Base-by-base conservation (phyloP, 2,113 vertebrate species). In the Struthidea cinerea region DNA sequence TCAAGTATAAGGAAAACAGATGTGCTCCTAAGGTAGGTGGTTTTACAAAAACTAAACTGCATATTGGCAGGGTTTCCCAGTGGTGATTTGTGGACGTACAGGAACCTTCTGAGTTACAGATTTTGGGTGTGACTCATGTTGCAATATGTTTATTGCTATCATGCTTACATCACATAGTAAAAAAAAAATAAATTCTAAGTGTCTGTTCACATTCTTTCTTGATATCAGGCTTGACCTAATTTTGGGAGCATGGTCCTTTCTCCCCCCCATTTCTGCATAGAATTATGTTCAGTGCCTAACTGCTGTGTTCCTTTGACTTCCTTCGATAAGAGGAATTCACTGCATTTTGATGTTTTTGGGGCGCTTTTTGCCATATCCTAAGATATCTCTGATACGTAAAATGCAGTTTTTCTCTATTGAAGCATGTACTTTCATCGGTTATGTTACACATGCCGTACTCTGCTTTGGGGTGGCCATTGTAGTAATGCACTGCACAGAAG, bases 371-470 rank as follows among this genome's bases (percentile, higher is more conserved):
- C 44, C 5, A 2, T 59, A 35, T 53, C 13, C 27, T 39, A 47
- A 89, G n/a, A 5, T 11, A 39, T 11, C 47, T 37, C n/a, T 70
- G 55, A 15, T 68, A 42, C 0, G 1, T 30, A 32, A 67, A 39
- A 85, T 42, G 35, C 2, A 12, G 0, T 64, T 71, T 78, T 93
- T 76, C 49, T 79, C 11, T 46, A 0, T 42, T 44, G 22, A 76
- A 71, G 13, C 8, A 0, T 37, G 13, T 0, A 12, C 3, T 26
- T 52, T 49, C 2, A 27, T 79, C 13, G 20, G 4, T 60, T 75
- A 24, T 0, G 2, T 70, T 42, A 42, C 26, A 4, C 10, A 9
- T 14, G 13, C 3, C 1, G 1, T n/a, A 3, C 56, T 37, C 26
- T 41, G 4, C 39, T 74, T 92, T 41, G 44, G 71, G 28, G 44